Conservation (phyloP, 2,113 vertebrate genomes). For the Abramis brama region DNA sequence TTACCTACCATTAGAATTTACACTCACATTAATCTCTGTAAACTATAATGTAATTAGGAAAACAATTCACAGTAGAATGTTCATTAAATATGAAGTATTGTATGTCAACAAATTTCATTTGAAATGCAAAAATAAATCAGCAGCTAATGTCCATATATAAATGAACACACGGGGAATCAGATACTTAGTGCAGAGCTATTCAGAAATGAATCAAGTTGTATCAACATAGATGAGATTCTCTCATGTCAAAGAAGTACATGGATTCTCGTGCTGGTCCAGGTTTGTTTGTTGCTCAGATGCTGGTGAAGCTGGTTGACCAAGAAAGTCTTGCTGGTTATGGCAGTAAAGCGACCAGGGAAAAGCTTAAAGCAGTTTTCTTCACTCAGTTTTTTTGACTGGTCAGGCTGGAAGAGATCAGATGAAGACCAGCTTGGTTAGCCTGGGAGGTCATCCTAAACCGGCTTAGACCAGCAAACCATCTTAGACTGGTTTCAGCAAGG, state of each 20-base stretch:
- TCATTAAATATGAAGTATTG: slow-evolving; percentile 5
- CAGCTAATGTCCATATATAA: background rate
- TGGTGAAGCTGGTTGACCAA: background rate
- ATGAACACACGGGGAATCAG: background rate
- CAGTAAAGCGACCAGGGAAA: background rate
- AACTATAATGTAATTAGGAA: background rate
- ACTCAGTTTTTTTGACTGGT: background rate
- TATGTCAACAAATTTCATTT: background rate
- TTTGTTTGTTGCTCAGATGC: background rate
- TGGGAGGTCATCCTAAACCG: background rate
- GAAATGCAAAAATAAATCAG: slow-evolving; percentile 16
- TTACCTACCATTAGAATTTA: background rate
- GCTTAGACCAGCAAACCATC: background rate
- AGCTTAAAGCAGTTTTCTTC: background rate
- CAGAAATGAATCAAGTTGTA: background rate
- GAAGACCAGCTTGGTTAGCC: background rate
- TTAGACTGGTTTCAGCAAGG: background rate
- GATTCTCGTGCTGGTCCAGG: background rate
- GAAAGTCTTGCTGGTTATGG: background rate
- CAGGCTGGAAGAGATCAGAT: background rate
- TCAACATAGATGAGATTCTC: background rate
- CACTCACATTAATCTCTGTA: background rate
- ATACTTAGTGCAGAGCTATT: background rate
- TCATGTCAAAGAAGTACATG: background rate
- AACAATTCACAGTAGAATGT: background rate